Evolutionary conservation across 2,797 vertebrate genomes (phyloP), one percentile per base, ranked within the genome.

Genomic region (Pipistrellus pygmaeus): DNA sequence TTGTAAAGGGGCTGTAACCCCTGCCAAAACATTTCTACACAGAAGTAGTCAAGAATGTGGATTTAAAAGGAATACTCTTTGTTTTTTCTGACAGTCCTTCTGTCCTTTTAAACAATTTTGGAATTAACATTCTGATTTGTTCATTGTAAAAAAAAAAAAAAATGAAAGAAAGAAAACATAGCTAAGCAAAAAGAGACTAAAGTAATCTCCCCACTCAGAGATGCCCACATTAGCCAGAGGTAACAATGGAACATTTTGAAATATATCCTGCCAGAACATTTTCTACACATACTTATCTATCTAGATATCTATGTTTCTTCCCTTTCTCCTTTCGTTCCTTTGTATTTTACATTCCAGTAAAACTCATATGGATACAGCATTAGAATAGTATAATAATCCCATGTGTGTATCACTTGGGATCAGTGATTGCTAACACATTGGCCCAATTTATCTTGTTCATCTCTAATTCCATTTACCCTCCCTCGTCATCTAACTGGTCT

Each of bases 81-180:
- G 38, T 38, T 18, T 27, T 30, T 91, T 69, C 75, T 66, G 82
- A 72, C 73, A 53, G 10, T 88, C n/a, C 46, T 89, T 88, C 25
- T 85, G 30, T 53, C 23, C 41, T 93, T 90, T 86, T 57, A 76
- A 69, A 80, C 13, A 57, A 4, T 35, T 38, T 64, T 85, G 14
- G 18, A 85, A 38, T 90, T 51, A 76, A n/a, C 12, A 60, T 85
- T 88, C 88, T 75, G 32, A 71, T 88, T 57, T 30, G 5, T 83
- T 83, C 64, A 3, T 84, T 73, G 48, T 82, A 76, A 64, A 93
- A 85, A 83, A 71, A 81, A 78, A 78, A 93, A 82, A 83, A 64
- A 81, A 72, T 75, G 75, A 93, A 82, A 80, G 64, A 81, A 72
- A 90, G 44, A 88, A 95, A 76, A 60, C 9, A 82, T 41, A 78